Conservation (phyloP, 2,888 invertebrate genomes). For the Tolmerus cingulatus region DNA sequence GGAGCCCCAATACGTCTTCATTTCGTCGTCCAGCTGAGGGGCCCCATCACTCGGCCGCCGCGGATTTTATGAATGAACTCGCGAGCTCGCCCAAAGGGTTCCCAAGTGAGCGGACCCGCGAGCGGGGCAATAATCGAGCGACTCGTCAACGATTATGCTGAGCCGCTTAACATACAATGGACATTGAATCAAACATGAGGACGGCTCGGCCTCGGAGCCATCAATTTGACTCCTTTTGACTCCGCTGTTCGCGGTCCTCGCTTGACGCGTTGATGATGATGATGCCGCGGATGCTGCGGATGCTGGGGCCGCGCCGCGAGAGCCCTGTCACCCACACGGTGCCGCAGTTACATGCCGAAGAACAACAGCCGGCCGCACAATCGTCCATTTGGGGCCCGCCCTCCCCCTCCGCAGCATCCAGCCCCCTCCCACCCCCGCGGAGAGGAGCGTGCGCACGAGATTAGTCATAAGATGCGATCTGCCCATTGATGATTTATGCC, state of each 20-base stretch:
- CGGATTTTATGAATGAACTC: slow-evolving; percentile 33
- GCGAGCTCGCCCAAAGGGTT: not conserved
- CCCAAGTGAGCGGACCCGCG: not conserved
- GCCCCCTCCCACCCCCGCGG: not conserved
- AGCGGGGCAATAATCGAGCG: slow-evolving; percentile 25
- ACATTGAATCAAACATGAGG: slow-evolving; percentile 45
- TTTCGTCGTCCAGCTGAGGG: not conserved
- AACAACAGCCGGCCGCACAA: slow-evolving; percentile 40
- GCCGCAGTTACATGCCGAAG: not conserved
- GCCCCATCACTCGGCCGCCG: not conserved
- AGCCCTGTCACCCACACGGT: slow-evolving; percentile 35
- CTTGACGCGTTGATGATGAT: not conserved
- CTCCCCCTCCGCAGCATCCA: not conserved
- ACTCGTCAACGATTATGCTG: slow-evolving; percentile 41
- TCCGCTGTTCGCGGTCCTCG: not conserved
- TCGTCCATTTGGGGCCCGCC: slow-evolving; percentile 25
- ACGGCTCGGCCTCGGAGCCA: slow-evolving; percentile 25
- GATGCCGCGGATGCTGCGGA: not conserved
- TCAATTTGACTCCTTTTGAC: slow-evolving; percentile 25
- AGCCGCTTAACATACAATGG: slow-evolving; percentile 48
- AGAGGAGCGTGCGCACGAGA: slow-evolving; percentile 13
- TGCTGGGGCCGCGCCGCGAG: not conserved
- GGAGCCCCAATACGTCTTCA: slow-evolving; percentile 1
- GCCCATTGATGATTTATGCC: slow-evolving; percentile 39
- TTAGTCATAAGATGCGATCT: slow-evolving; percentile 37